These are phyloP conservation scores for Monarcha castaneiventris DNA, from an alignment of 2,113 vertebrate species.

Conservation along the genomic window DNA sequence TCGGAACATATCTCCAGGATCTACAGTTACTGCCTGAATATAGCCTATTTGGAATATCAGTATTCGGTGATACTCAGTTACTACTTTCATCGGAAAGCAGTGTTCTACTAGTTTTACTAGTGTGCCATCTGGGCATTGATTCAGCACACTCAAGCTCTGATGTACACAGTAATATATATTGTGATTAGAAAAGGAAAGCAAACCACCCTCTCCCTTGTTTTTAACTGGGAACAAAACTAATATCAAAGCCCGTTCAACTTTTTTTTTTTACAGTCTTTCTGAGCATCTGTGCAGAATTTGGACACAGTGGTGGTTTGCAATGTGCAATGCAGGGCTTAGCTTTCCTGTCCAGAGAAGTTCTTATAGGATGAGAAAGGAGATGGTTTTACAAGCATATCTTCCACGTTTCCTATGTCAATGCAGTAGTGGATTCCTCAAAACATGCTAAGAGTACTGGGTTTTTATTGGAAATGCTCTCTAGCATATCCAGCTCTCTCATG, in stretches of 20 bases:
- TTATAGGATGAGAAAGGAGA: not conserved
- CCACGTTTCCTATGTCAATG: not conserved
- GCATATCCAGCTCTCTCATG: not conserved
- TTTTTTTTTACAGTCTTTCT: not conserved
- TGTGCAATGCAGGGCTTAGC: not conserved
- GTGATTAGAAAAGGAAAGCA: not conserved
- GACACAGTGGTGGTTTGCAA: not conserved
- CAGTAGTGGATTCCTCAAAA: not conserved
- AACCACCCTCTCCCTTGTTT: not conserved
- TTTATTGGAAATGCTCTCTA: not conserved
- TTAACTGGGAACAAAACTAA: not conserved
- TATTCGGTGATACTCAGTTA: not conserved
- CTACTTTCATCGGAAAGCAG: not conserved
- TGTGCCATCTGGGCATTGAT: not conserved
- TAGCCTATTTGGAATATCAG: not conserved
- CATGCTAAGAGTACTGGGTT: not conserved
- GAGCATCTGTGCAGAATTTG: not conserved
- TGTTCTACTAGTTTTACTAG: not conserved
- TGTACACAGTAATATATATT: not conserved
- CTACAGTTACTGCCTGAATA: not conserved
- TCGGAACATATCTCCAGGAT: not conserved
- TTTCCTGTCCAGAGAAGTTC: not conserved
- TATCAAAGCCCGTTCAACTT: not conserved
- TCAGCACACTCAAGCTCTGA: not conserved
- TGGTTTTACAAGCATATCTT: not conserved